Evolutionary conservation across 2,797 vertebrate species (phyloP).

Genomic region (Pangasius krempfi): DNA sequence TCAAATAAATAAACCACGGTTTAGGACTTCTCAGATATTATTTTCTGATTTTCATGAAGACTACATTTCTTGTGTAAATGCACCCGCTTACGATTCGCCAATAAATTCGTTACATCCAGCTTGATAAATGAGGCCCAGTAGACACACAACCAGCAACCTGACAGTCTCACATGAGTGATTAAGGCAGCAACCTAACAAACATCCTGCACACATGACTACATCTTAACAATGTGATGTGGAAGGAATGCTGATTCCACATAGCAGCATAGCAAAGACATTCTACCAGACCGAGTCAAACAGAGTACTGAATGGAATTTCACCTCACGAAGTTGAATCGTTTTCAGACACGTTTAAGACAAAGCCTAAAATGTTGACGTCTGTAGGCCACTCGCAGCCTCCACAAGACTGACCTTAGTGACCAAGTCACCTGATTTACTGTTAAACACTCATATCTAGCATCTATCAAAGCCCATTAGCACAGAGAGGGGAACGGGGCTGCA

Average conservation of each 20-base stretch:
- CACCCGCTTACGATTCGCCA: background rate
- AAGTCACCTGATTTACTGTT: constrained; percentile 25
- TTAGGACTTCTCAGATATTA: background rate
- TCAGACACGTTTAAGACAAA: background rate
- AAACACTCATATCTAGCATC: constrained; percentile 18
- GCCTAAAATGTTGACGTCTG: background rate
- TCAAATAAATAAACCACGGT: no score
- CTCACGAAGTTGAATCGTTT: background rate
- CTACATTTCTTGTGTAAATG: background rate
- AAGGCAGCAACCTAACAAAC: background rate
- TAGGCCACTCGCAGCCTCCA: constrained; percentile 26
- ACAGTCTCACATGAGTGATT: background rate
- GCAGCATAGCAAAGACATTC: background rate
- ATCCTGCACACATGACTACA: background rate
- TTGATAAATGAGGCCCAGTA: background rate
- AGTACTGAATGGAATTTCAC: background rate
- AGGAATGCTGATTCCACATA: background rate
- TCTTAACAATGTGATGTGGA: background rate
- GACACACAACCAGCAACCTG: background rate
- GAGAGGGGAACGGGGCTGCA: constrained; percentile 21
- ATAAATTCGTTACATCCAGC: background rate
- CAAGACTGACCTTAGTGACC: constrained; percentile 24
- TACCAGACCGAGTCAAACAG: background rate
- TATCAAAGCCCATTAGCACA: constrained; percentile 46
- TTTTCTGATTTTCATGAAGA: background rate